These are phyloP conservation scores for Cossypha caffra DNA, from an alignment of 2,797 vertebrate species.

Conservation along the genomic window DNA sequence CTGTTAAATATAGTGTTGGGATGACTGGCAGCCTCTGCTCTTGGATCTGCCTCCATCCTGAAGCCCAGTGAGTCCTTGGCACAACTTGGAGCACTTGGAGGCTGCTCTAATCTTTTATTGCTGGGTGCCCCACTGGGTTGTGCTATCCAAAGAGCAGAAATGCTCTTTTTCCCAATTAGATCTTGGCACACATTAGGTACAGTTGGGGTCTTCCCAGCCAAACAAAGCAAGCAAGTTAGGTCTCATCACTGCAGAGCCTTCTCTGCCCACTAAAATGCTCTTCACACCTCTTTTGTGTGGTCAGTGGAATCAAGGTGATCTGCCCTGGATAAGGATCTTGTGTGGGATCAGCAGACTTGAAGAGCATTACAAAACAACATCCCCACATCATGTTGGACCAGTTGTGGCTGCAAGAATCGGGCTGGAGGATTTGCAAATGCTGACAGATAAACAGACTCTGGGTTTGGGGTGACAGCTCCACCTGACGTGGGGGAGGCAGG, in stretches of 20 bases:
- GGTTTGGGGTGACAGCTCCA: not conserved
- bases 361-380: not conserved
- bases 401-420: not conserved
- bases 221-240: not conserved
- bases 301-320: not conserved
- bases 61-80: not conserved
- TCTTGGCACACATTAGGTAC: not conserved
- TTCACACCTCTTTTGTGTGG: not conserved
- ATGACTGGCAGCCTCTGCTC: not conserved
- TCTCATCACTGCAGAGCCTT: not conserved
- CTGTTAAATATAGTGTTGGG: accelerated
- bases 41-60: not conserved
- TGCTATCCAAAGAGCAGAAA: not conserved
- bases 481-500: accelerated
- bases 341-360: not conserved
- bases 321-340: not conserved
- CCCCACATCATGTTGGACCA: not conserved
- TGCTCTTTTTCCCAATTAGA: not conserved
- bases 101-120: not conserved
- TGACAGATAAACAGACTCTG: not conserved
- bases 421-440: not conserved
- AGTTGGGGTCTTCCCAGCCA: not conserved
- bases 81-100: not conserved
- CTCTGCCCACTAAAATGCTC: accelerated
- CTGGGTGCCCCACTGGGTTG: not conserved